Conservation (phyloP, 1,140 invertebrate genomes). For the Sycophaga agraensis region DNA sequence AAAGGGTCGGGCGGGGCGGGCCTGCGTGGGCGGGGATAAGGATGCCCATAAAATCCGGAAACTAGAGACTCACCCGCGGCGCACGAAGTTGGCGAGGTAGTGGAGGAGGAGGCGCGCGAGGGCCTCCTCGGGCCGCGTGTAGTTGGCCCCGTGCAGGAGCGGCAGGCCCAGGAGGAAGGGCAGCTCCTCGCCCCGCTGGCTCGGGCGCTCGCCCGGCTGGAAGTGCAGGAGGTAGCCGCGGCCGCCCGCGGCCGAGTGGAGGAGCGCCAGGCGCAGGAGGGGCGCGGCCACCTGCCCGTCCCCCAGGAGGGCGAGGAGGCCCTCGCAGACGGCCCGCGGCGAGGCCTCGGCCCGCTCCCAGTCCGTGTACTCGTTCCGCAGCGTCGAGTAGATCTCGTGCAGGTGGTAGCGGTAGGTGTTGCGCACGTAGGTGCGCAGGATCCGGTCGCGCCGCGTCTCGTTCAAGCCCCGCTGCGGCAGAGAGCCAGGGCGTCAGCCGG, state of each 20-base stretch:
- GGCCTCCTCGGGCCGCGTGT: slow-evolving; percentile 69
- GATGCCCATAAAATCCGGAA: not conserved
- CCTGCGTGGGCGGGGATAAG: not conserved
- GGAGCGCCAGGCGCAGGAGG: slow-evolving; percentile 74
- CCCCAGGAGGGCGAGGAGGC: slow-evolving; percentile 68
- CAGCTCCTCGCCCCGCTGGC: slow-evolving; percentile 89
- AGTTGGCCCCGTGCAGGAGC: slow-evolving; percentile 72
- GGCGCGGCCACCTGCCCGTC: slow-evolving; percentile 86
- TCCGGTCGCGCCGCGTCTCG: slow-evolving; percentile 79
- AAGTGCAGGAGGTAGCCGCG: slow-evolving; percentile 87
- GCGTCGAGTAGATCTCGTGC: slow-evolving; percentile 86
- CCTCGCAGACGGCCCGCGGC: slow-evolving; percentile 64
- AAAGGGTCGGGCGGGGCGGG: too few species aligned
- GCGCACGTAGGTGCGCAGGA: slow-evolving; percentile 82
- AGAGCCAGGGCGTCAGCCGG: too few species aligned
- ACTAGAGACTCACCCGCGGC: slow-evolving; percentile 69
- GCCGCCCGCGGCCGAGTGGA: slow-evolving; percentile 75
- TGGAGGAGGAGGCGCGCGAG: slow-evolving; percentile 75
- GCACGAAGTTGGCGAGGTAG: slow-evolving; percentile 81
- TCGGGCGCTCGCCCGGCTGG: slow-evolving; percentile 76
- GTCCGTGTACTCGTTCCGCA: slow-evolving; percentile 91
- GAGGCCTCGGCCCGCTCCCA: slow-evolving; percentile 81
- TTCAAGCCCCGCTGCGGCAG: slow-evolving; percentile 78
- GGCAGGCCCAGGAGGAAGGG: slow-evolving; percentile 92
- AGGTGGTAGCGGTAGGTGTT: slow-evolving; percentile 87